phyloP scores from a whole-genome alignment of 2,888 invertebrate species.

The Hydropsyche betteni region DNA sequence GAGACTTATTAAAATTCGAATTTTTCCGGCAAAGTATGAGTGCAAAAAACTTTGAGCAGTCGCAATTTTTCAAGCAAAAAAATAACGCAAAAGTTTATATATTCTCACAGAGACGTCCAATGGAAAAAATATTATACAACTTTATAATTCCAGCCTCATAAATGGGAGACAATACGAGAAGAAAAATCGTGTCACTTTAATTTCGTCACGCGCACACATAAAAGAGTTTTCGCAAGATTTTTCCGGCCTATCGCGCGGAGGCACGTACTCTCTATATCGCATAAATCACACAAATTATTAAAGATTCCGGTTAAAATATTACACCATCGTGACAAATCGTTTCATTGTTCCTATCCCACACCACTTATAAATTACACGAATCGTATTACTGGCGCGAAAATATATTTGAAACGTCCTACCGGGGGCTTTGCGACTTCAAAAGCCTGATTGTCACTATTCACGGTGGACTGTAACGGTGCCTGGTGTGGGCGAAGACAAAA shows the following conservation, averaged over 20 bases:
- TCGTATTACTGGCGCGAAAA: background rate
- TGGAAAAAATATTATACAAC: too few relatives aligned
- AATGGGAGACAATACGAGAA: background rate
- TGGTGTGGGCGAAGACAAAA: conserved; percentile 20
- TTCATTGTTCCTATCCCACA: conserved; percentile 17
- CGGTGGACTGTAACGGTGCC: background rate
- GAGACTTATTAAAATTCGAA: too few relatives aligned
- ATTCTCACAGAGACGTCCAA: too few relatives aligned
- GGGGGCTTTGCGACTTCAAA: conserved; percentile 25
- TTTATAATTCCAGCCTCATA: too few relatives aligned
- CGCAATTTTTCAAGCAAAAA: too few relatives aligned
- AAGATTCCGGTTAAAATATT: conserved; percentile 28
- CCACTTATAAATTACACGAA: conserved; percentile 7
- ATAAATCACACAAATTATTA: conserved; percentile 31
- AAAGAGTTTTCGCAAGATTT: conserved; percentile 21
- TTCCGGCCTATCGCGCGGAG: conserved; percentile 9
- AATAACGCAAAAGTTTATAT: too few relatives aligned
- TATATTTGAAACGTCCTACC: conserved; percentile 8
- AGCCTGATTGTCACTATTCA: conserved; percentile 32
- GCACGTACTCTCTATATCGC: conserved; percentile 22
- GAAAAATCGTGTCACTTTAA: background rate
- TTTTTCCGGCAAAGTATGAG: too few relatives aligned
- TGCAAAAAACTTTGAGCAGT: too few relatives aligned
- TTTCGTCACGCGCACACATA: background rate
- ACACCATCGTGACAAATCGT: conserved; percentile 19